These are phyloP conservation scores for Chrysogorgia sp. DNA, from an alignment of 92 coral and sea anemone genomes.

Conservation along the genomic window DNA sequence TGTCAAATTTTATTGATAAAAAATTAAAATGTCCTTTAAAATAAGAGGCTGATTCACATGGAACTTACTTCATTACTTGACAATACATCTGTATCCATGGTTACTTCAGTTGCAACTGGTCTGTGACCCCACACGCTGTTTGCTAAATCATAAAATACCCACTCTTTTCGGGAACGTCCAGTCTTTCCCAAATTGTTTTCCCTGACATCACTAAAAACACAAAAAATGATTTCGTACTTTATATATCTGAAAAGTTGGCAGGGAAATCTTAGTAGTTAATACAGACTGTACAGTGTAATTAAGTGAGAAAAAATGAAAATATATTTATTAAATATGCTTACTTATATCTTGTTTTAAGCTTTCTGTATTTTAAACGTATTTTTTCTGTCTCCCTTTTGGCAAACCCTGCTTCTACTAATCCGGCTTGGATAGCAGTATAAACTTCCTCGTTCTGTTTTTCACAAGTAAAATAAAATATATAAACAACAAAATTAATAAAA, in stretches of 20 bases:
- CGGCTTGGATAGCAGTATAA: neutral
- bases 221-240: neutral
- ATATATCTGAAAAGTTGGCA: neutral
- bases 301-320: neutral
- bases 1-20: too few species aligned
- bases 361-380: conserved; percentile 9
- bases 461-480: too few species aligned
- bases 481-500: too few species aligned
- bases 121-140: conserved; percentile 52
- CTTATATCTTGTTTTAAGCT: conserved; percentile 17
- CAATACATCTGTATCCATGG: conserved; percentile 36
- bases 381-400: conserved; percentile 5
- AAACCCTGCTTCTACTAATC: conserved; percentile 9
- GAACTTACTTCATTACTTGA: too few species aligned
- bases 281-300: neutral
- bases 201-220: conserved; percentile 45
- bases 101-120: conserved; percentile 37
- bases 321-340: neutral
- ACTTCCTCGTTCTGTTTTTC: conserved; percentile 25
- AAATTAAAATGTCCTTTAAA: too few species aligned
- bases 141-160: conserved; percentile 47
- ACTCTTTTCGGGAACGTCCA: conserved; percentile 51
- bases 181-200: conserved; percentile 52
- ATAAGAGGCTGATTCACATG: too few species aligned
- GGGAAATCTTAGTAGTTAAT: neutral